These are phyloP conservation scores for Geotrypetes seraphini DNA, from an alignment of 2,797 vertebrate species.

Conservation along the genomic window DNA sequence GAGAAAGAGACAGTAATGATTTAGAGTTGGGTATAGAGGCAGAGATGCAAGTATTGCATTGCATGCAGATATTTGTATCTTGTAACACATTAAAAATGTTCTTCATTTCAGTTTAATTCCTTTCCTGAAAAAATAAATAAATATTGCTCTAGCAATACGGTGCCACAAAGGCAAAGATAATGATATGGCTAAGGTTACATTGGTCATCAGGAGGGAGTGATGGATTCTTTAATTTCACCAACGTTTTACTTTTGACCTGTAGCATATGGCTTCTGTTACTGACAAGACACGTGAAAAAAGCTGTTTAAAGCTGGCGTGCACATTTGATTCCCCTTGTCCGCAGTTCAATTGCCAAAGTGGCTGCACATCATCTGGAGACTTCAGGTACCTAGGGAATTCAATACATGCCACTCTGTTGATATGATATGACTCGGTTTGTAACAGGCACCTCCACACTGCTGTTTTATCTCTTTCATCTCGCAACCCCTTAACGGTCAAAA, in stretches of 20 bases:
- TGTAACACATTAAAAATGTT: background rate
- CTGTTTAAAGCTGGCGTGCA: slow-evolving; percentile 21
- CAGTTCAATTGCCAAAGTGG: slow-evolving; percentile 5
- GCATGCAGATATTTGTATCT: too few species aligned
- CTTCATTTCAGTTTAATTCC: background rate
- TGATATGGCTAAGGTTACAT: slow-evolving; percentile 20
- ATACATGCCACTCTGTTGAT: slow-evolving; percentile 2
- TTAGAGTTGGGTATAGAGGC: too few species aligned
- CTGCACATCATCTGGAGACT: background rate
- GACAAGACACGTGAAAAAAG: slow-evolving; percentile 29
- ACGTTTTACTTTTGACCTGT: slow-evolving; percentile 30
- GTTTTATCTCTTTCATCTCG: slow-evolving; percentile 33
- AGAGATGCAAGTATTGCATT: too few species aligned
- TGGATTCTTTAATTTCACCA: slow-evolving; percentile 44
- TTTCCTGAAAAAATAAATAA: slow-evolving; percentile 3
- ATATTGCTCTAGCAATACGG: background rate
- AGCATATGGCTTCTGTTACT: slow-evolving; percentile 48
- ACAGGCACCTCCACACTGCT: slow-evolving; percentile 12
- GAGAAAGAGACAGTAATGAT: too few species aligned
- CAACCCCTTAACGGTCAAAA: slow-evolving; percentile 48
- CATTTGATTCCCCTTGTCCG: slow-evolving; percentile 17
- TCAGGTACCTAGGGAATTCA: slow-evolving; percentile 12
- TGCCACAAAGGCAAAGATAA: slow-evolving; percentile 11
- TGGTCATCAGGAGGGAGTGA: slow-evolving; percentile 31
- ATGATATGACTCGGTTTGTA: slow-evolving; percentile 13